Evolutionary conservation across 2,113 vertebrate species (phyloP), one percentile per base, ranked within the genome.

Genomic region (Abramis brama): DNA sequence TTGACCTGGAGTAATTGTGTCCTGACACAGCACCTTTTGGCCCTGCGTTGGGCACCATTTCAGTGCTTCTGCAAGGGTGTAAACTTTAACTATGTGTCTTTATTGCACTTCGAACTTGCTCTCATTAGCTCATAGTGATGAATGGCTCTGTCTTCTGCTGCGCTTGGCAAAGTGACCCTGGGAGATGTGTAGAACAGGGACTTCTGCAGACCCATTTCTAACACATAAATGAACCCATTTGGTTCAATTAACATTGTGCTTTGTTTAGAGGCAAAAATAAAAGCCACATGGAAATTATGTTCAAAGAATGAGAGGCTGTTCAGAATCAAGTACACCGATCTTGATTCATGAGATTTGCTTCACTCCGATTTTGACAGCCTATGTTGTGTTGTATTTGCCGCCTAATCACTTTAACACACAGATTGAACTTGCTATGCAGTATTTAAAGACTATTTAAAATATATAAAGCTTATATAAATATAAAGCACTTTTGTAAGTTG

Each of bases 51-150:
- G 85, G 89, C 88, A 83, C 86, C 86, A 87, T 85, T 79, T 73
- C 85, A 89, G 87, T 89, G 85, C 89, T 88, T 86, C 86, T 85
- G 86, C 90, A 87, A 87, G 90, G 86, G 85, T 88, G 82, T 92
- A 93, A 93, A 92, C 90, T 90, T 90, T 92, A 91, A 93, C 91
- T 85, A 79, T 71, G 76, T 87, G 89, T 92, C 88, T 92, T 90
- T 87, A 87, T 88, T 74, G 88, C 86, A 86, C 91, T 88, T 89
- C 89, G 91, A 27, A 70, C 86, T 80, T 90, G 93, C 91, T 94
- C 94, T 94, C 93, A 94, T 95, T 94, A 94, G 90, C 92, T 94
- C 92, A 92, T 82, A 64, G 87, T 94, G 94, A 94, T 94, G 91
- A 93, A 94, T 94, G 88, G 87, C 86, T 82, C 52, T 88, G 86